Evolutionary conservation across 2,888 invertebrate genomes (phyloP).

Genomic region (Amphipyra berbera): DNA sequence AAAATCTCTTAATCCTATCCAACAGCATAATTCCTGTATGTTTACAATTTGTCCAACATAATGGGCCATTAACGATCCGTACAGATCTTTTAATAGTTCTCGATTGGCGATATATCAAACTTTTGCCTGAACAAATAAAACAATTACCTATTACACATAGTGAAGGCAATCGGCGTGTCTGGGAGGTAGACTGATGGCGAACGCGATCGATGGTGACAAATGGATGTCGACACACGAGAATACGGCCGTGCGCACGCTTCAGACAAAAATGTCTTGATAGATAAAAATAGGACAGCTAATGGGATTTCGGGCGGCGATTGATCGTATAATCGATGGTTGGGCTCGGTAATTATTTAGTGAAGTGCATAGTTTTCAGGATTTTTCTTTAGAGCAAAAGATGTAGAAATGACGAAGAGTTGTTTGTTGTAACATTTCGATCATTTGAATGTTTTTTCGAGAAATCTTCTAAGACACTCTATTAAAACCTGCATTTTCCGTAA

Average conservation of each 20-base stretch:
- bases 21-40: slow-evolving; percentile 53
- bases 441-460: too few species aligned
- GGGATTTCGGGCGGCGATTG: slow-evolving; percentile 43
- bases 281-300: slow-evolving; percentile 51
- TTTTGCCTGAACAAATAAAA: slow-evolving; percentile 64
- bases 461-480: too few species aligned
- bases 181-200: slow-evolving; percentile 70
- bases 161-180: slow-evolving; percentile 60
- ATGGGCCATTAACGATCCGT: slow-evolving; percentile 51
- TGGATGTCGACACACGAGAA: slow-evolving; percentile 77
- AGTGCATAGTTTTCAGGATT: slow-evolving; percentile 4
- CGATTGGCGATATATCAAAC: slow-evolving; percentile 62
- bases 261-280: slow-evolving; percentile 55
- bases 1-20: slow-evolving; percentile 49
- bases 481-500: too few species aligned
- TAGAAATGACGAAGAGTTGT: background rate
- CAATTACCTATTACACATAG: slow-evolving; percentile 58
- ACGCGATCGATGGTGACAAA: slow-evolving; percentile 85
- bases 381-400: background rate
- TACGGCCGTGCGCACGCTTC: slow-evolving; percentile 48
- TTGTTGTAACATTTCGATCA: too few species aligned
- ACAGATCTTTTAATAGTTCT: slow-evolving; percentile 50
- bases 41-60: slow-evolving; percentile 53
- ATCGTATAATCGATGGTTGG: slow-evolving; percentile 26
- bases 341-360: slow-evolving; percentile 19